Percentiles rank a stretch among this genome's conserved stretches.
phyloP scores from a whole-genome alignment of 2,888 invertebrate genomes.

The Peribatodes rhomboidaria region DNA sequence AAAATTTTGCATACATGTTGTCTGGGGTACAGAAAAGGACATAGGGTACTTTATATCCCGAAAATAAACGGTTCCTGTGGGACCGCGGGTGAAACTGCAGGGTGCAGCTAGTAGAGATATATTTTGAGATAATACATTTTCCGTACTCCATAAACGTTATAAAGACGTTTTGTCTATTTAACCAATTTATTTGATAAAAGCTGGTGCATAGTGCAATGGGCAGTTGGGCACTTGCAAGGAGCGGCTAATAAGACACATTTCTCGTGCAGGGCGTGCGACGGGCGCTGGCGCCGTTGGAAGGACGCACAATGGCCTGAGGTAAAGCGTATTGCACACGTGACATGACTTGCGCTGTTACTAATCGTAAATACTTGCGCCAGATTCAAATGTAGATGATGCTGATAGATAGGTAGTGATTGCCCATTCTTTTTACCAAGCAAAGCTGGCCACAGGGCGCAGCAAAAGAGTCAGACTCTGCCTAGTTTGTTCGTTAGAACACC shows the following conservation, averaged over 20 bases:
- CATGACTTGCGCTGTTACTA: background rate
- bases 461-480: too few species aligned
- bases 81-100: too few species aligned
- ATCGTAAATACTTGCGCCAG: background rate
- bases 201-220: slow-evolving; percentile 46
- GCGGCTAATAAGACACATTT: slow-evolving; percentile 77
- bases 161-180: slow-evolving; percentile 9
- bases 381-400: background rate
- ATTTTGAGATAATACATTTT: background rate
- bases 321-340: slow-evolving; percentile 48
- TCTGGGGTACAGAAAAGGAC: too few species aligned
- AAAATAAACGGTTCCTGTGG: too few species aligned
- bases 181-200: slow-evolving; percentile 19
- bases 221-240: slow-evolving; percentile 70
- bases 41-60: too few species aligned
- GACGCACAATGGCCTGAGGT: slow-evolving; percentile 71
- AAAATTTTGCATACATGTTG: too few species aligned
- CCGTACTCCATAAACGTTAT: background rate
- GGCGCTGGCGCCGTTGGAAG: slow-evolving; percentile 70
- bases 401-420: background rate
- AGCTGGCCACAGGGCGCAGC: too few species aligned
- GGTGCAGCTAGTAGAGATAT: too few species aligned
- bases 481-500: too few species aligned
- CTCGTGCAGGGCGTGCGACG: slow-evolving; percentile 63
- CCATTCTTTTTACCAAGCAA: too few species aligned